Evolutionary conservation across 2,113 vertebrate genomes (phyloP).

Genomic region (Rissa tridactyla): DNA sequence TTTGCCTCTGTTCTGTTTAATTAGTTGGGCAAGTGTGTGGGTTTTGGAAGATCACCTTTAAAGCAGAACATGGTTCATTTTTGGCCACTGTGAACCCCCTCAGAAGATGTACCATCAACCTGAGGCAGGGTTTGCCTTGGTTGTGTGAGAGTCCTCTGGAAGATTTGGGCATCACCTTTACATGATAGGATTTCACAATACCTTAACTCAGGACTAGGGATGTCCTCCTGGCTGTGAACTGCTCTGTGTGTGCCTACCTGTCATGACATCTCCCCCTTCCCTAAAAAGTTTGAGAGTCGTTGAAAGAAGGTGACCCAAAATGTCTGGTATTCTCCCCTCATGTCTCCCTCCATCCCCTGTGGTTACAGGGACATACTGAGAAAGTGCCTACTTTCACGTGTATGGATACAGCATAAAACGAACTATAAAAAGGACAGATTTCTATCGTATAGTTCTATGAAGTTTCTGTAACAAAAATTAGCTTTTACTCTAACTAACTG

Average conservation of each 20-base stretch:
- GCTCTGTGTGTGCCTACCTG: neutral
- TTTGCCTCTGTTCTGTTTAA: neutral
- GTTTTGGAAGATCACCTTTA: neutral
- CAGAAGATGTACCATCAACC: too few relatives aligned
- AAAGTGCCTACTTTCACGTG: neutral
- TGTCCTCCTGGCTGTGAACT: neutral
- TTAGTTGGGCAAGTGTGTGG: neutral
- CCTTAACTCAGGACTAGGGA: fast-evolving
- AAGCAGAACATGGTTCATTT: neutral
- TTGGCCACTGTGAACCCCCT: neutral
- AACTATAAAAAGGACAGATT: neutral
- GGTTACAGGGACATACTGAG: neutral
- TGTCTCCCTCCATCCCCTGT: neutral
- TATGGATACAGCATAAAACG: neutral
- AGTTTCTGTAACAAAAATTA: neutral
- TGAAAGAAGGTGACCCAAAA: neutral
- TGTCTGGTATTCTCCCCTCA: fast-evolving
- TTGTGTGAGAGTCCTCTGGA: too few relatives aligned
- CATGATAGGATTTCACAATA: neutral
- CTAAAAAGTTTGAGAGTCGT: neutral
- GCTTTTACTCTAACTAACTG: neutral
- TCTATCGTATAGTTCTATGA: neutral
- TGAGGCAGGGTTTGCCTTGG: neutral
- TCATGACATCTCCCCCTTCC: neutral
- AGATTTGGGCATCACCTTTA: too few relatives aligned